phyloP scores from a whole-genome alignment of 2,113 vertebrate genomes.

The Tychaedon coryphoeus region DNA sequence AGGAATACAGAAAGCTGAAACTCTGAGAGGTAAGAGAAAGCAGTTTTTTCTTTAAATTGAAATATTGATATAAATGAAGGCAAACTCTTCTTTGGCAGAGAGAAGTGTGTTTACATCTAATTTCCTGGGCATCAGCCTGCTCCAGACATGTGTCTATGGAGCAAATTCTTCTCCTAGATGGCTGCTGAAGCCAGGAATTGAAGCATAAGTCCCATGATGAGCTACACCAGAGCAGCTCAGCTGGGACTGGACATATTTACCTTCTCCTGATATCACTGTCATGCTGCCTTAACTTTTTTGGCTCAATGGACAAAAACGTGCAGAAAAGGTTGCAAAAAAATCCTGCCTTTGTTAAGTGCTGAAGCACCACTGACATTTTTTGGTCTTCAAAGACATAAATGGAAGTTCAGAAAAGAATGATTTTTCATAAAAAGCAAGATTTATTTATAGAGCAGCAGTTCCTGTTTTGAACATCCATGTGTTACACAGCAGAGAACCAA shows the following conservation, averaged over 20 bases:
- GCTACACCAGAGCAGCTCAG: neutral
- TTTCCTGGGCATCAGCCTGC: neutral
- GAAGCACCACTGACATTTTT: neutral
- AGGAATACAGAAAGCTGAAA: neutral
- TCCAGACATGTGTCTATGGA: neutral
- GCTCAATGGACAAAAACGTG: neutral
- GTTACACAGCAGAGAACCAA: neutral
- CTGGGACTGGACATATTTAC: neutral
- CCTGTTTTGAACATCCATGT: neutral
- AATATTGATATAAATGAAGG: neutral
- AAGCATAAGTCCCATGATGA: neutral
- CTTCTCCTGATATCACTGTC: neutral
- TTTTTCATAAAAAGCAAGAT: neutral
- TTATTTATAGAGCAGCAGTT: neutral
- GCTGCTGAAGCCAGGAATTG: conserved; percentile 26
- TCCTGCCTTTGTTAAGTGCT: neutral
- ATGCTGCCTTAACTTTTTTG: neutral
- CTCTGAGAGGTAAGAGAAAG: neutral
- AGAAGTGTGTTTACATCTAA: neutral
- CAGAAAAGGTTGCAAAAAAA: neutral
- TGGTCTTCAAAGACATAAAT: neutral
- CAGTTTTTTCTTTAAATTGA: neutral
- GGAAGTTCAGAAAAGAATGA: neutral
- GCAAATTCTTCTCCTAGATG: neutral
- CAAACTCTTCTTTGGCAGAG: neutral